Conservation (phyloP, 2,113 vertebrate species). For the Vidua macroura region DNA sequence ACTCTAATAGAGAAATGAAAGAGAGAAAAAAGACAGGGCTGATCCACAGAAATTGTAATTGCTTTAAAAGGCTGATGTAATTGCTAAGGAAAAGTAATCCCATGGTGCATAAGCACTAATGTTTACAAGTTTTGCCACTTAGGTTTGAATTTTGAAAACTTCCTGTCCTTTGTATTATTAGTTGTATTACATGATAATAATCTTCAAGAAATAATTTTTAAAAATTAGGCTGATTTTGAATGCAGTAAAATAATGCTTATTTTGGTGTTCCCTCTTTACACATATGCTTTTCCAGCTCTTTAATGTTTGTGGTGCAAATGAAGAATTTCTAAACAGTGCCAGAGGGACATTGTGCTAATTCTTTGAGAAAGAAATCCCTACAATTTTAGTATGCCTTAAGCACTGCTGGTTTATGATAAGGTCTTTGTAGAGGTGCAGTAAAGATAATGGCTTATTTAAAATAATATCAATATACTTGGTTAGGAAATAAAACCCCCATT, state of each 20-base stretch:
- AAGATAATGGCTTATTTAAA: constrained; percentile 58
- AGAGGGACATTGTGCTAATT: constrained; percentile 39
- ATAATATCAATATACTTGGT: constrained; percentile 2
- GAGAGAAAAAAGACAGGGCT: neutral
- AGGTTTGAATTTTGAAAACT: constrained; percentile 23
- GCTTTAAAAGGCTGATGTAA: neutral
- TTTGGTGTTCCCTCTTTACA: neutral
- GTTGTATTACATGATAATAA: constrained; percentile 11
- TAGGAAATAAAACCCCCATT: neutral
- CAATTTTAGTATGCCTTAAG: constrained; percentile 13
- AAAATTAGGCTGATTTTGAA: constrained; percentile 30
- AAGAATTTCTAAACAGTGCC: constrained; percentile 50
- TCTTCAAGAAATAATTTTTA: neutral
- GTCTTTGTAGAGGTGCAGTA: constrained; percentile 19
- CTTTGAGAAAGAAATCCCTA: constrained; percentile 27
- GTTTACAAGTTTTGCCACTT: neutral
- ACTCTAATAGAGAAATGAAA: neutral
- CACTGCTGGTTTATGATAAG: neutral
- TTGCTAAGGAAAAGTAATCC: neutral
- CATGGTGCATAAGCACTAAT: neutral
- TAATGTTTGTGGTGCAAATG: constrained; percentile 45
- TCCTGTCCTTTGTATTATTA: neutral
- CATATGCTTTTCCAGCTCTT: constrained; percentile 17
- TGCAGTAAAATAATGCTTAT: constrained; percentile 51
- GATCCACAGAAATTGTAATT: neutral